Percentiles rank a stretch among this genome's conserved stretches.
Evolutionary conservation across 2,113 vertebrate genomes (phyloP).

Genomic region (Chaetorhynchus papuensis): DNA sequence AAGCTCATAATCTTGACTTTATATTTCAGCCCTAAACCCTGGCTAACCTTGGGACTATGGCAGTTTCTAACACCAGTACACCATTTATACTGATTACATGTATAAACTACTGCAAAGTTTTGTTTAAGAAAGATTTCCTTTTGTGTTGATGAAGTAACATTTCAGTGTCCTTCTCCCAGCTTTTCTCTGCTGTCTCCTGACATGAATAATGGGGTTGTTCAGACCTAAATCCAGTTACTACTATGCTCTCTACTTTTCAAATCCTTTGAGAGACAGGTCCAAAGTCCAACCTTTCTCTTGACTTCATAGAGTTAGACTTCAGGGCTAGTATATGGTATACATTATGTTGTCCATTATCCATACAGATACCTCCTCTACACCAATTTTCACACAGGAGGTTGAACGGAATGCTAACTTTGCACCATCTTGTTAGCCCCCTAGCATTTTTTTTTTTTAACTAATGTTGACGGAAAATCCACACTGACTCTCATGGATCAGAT

Average conservation of each 20-base stretch:
- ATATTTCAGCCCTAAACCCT: neutral
- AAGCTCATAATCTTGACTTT: neutral
- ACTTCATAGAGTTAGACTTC: neutral
- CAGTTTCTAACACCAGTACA: neutral
- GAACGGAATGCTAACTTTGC: neutral
- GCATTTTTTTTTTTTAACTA: neutral
- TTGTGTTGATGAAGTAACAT: neutral
- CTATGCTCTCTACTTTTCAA: neutral
- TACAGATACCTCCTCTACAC: neutral
- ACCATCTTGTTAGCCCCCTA: neutral
- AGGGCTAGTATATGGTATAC: neutral
- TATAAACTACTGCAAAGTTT: neutral
- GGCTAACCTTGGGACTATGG: neutral
- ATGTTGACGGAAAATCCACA: neutral
- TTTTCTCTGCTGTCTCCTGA: neutral
- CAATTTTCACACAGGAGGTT: neutral
- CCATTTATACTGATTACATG: neutral
- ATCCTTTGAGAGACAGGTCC: neutral
- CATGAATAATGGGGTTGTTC: accelerated
- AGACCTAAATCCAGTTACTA: neutral
- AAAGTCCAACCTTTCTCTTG: neutral
- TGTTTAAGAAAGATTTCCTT: neutral
- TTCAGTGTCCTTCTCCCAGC: neutral
- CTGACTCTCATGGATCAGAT: neutral
- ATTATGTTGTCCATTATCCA: neutral